Conservation (phyloP, 1,140 invertebrate species). For the Calycopis cecrops region DNA sequence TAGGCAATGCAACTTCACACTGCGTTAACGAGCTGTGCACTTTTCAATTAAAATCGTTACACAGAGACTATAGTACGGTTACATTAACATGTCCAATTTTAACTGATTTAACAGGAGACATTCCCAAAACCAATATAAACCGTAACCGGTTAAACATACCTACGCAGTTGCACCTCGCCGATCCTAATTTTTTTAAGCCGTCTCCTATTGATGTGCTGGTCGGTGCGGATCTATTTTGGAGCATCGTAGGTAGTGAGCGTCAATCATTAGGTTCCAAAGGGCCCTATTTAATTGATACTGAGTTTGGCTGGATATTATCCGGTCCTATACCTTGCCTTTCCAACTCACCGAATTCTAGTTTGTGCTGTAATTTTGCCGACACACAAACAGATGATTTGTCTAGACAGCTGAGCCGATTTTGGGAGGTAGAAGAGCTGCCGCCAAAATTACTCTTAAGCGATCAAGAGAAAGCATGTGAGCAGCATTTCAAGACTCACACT, state of each 20-base stretch:
- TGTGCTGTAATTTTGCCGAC: neutral
- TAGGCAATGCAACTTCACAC: slow-evolving; percentile 18
- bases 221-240: slow-evolving; percentile 17
- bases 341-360: neutral
- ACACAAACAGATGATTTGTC: neutral
- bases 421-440: slow-evolving; percentile 6
- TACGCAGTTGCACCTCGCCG: slow-evolving; percentile 5
- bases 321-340: slow-evolving; percentile 16
- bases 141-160: slow-evolving; percentile 13
- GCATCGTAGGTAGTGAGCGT: slow-evolving; percentile 6
- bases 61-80: slow-evolving; percentile 15
- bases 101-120: slow-evolving; percentile 16
- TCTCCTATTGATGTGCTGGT: slow-evolving; percentile 13
- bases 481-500: slow-evolving; percentile 15
- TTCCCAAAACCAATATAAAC: slow-evolving; percentile 12
- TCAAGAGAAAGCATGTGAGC: slow-evolving; percentile 19
- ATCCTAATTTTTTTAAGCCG: slow-evolving; percentile 13
- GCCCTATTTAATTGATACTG: slow-evolving; percentile 13
- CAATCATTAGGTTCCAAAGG: slow-evolving; percentile 13
- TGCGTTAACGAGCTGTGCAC: slow-evolving; percentile 16
- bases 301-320: slow-evolving; percentile 21
- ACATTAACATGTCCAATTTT: slow-evolving; percentile 18
- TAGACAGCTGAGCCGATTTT: neutral
- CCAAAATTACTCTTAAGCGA: slow-evolving; percentile 6
- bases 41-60: slow-evolving; percentile 16